A percentile compares a stretch with the other conserved stretches of the same genome.
Evolutionary conservation across 2,113 vertebrate species (phyloP).

Genomic region (Petaurus breviceps): DNA sequence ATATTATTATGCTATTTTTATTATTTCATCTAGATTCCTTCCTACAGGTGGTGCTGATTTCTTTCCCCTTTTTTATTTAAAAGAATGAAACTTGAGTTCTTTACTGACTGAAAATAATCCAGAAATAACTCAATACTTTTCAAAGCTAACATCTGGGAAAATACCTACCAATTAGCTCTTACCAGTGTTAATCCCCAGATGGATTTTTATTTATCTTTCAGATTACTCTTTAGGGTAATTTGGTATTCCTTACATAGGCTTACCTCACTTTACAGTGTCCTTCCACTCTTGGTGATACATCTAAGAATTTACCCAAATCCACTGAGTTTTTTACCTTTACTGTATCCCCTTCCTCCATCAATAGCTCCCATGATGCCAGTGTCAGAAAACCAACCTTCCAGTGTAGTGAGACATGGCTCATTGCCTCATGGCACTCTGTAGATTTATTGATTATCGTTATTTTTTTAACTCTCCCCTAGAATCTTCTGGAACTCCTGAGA

Average conservation of each 20-base stretch:
- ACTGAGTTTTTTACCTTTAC: not conserved
- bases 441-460: not conserved
- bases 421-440: not conserved
- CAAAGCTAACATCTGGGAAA: slow-evolving; percentile 21
- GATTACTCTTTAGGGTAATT: not conserved
- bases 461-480: not conserved
- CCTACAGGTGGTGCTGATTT: not conserved
- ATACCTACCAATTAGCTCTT: slow-evolving; percentile 9
- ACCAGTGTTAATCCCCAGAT: slow-evolving; percentile 11
- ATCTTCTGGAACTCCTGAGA: not conserved
- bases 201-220: slow-evolving; percentile 17
- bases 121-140: not conserved
- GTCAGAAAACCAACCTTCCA: not conserved
- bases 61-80: not conserved
- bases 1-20: not conserved
- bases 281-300: not conserved
- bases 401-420: not conserved
- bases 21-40: not conserved
- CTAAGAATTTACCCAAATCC: not conserved
- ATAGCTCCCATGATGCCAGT: not conserved
- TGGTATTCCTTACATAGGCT: not conserved
- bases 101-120: slow-evolving; percentile 21
- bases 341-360: not conserved
- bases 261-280: not conserved
- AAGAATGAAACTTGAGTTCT: slow-evolving; percentile 13